Evolutionary conservation across 2,888 invertebrate genomes (phyloP).

Genomic region (Anoplius nigerrimus): DNA sequence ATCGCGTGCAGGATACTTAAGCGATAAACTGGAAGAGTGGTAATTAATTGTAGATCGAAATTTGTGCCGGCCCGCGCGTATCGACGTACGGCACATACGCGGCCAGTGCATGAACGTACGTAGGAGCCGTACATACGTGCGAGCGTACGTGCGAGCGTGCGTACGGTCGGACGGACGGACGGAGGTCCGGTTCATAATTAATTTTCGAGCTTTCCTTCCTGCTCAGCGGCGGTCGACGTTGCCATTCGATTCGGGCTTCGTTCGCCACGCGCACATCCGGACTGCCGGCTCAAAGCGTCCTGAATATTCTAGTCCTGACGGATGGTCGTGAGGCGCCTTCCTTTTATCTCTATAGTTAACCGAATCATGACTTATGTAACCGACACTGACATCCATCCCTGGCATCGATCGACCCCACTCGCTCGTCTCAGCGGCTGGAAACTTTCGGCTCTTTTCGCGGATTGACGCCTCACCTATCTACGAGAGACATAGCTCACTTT

Average conservation of each 20-base stretch:
- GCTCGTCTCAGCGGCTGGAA: slow-evolving; percentile 7
- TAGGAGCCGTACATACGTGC: slow-evolving; percentile 12
- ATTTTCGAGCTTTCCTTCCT: slow-evolving; percentile 49
- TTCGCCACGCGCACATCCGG: slow-evolving; percentile 8
- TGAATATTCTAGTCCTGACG: slow-evolving; percentile 59
- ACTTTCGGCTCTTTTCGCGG: slow-evolving; percentile 21
- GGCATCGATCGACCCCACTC: not conserved
- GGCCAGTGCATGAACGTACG: too few relatives aligned
- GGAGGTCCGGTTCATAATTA: slow-evolving; percentile 42
- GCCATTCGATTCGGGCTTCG: slow-evolving; percentile 44
- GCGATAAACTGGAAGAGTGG: slow-evolving; percentile 24
- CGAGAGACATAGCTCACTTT: not conserved
- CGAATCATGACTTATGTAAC: slow-evolving; percentile 55
- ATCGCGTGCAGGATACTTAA: slow-evolving; percentile 3
- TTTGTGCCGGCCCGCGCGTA: slow-evolving; percentile 15
- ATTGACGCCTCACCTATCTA: not conserved
- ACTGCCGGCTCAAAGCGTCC: slow-evolving; percentile 45
- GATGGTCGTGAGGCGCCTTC: slow-evolving; percentile 54
- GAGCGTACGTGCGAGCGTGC: too few relatives aligned
- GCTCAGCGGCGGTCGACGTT: slow-evolving; percentile 41
- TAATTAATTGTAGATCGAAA: slow-evolving; percentile 28
- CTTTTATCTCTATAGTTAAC: slow-evolving; percentile 63
- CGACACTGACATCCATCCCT: slow-evolving; percentile 39
- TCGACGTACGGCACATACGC: too few relatives aligned
- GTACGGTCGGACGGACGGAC: slow-evolving; percentile 26